Conservation (phyloP, 2,797 vertebrate species). For the Sternarchorhynchus goeldii region DNA sequence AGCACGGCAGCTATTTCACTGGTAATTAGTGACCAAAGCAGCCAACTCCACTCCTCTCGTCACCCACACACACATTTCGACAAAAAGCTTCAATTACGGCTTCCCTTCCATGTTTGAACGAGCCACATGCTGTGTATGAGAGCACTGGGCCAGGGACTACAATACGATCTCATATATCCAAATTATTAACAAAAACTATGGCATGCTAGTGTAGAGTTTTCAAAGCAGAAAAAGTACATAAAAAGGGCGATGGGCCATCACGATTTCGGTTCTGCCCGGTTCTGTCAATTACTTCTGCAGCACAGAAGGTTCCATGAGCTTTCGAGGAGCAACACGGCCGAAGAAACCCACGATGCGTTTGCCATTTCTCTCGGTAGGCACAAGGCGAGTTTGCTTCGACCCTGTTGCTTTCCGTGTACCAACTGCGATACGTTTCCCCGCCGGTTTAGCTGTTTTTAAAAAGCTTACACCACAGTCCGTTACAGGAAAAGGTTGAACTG, state of each 20-base stretch:
- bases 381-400: neutral
- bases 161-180: no score
- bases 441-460: conserved; percentile 38
- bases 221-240: neutral
- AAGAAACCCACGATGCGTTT: no score
- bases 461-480: conserved; percentile 28
- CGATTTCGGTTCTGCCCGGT: no score
- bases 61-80: neutral
- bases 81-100: neutral
- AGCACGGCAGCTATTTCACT: conserved; percentile 47
- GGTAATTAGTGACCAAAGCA: conserved; percentile 41
- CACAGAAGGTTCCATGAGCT: no score
- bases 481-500: neutral
- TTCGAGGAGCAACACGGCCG: no score
- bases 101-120: neutral
- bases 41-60: neutral
- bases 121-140: neutral
- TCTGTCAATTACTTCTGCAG: no score
- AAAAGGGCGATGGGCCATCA: neutral
- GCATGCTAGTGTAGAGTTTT: neutral
- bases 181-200: neutral
- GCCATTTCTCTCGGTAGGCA: neutral
- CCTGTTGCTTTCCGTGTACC: conserved; percentile 11
- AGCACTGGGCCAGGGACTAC: no score
- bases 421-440: conserved; percentile 16